Percentiles rank a stretch among this genome's conserved stretches.
phyloP scores from a whole-genome alignment of 2,113 vertebrate species.

The Aspidoscelis tigris region DNA sequence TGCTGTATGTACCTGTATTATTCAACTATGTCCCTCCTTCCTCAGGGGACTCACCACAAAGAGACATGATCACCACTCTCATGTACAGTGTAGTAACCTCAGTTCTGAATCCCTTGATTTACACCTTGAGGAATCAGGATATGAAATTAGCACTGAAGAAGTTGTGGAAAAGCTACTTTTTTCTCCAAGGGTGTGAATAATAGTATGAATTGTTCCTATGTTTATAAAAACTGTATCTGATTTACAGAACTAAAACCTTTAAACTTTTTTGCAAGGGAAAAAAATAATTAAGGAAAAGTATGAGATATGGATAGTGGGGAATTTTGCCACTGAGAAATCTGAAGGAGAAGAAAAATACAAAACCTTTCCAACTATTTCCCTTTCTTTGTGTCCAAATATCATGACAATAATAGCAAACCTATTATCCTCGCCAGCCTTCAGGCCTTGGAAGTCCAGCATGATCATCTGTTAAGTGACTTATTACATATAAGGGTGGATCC shows the following conservation, averaged over 20 bases:
- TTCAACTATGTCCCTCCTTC: conserved; percentile 49
- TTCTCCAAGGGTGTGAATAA: conserved; percentile 32
- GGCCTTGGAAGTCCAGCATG: too few relatives aligned
- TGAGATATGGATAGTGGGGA: background rate
- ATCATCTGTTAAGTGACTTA: too few relatives aligned
- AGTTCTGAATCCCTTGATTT: conserved; percentile 70
- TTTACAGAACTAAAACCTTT: too few relatives aligned
- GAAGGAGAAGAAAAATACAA: background rate
- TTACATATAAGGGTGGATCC: too few relatives aligned
- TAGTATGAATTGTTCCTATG: background rate
- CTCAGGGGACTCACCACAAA: background rate
- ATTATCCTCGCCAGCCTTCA: too few relatives aligned
- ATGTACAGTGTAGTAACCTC: conserved; percentile 66
- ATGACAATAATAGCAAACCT: too few relatives aligned
- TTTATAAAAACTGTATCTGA: background rate
- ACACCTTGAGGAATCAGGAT: conserved; percentile 67
- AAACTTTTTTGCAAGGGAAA: background rate
- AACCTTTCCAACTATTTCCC: too few relatives aligned
- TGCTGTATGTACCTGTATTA: conserved; percentile 53
- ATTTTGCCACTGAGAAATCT: background rate
- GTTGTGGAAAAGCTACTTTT: conserved; percentile 31
- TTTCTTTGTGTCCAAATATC: too few relatives aligned
- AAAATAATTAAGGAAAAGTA: background rate
- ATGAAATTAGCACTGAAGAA: conserved; percentile 63
- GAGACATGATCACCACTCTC: conserved; percentile 33